Percentiles rank a stretch among this genome's conserved stretches.
phyloP scores from a whole-genome alignment of 2,888 invertebrate genomes.

The Drosophila setosimentum region DNA sequence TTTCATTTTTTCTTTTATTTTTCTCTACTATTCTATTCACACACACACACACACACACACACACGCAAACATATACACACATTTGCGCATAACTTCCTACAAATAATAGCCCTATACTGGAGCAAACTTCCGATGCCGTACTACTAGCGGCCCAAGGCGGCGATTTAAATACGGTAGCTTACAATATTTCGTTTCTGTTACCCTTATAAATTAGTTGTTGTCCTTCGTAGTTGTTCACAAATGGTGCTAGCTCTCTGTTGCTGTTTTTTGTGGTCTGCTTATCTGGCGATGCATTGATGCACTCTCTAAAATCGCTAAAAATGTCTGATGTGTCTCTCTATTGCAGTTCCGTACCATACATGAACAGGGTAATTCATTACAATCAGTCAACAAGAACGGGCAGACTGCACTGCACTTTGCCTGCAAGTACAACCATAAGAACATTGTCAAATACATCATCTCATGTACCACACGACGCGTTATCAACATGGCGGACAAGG shows the following conservation, averaged over 20 bases:
- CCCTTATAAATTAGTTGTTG: neutral
- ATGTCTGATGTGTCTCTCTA: constrained; percentile 6
- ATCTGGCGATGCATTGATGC: neutral
- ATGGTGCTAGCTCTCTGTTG: neutral
- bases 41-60: constrained; percentile 37
- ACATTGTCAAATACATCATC: constrained; percentile 95
- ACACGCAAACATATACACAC: neutral
- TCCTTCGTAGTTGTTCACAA: constrained; percentile 6
- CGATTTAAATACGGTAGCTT: constrained; percentile 90
- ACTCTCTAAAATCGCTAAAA: neutral
- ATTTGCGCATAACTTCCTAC: constrained; percentile 18
- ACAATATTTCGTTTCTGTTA: constrained; percentile 16
- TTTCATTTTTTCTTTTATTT: constrained; percentile 53
- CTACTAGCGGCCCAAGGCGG: constrained; percentile 94
- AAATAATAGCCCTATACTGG: constrained; percentile 89
- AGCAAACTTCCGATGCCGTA: constrained; percentile 93
- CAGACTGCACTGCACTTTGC: constrained; percentile 97
- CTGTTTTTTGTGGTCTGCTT: neutral
- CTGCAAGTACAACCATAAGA: constrained; percentile 94
- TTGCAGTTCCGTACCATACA: constrained; percentile 93
- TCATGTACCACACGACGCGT: constrained; percentile 93
- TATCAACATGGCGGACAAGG: constrained; percentile 94
- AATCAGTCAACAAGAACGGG: constrained; percentile 93
- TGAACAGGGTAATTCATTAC: constrained; percentile 92
- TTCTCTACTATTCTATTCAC: constrained; percentile 48